Percentiles rank a stretch among this genome's conserved stretches.
phyloP scores from a whole-genome alignment of 2,797 vertebrate species.

The Poeciliopsis turneri region DNA sequence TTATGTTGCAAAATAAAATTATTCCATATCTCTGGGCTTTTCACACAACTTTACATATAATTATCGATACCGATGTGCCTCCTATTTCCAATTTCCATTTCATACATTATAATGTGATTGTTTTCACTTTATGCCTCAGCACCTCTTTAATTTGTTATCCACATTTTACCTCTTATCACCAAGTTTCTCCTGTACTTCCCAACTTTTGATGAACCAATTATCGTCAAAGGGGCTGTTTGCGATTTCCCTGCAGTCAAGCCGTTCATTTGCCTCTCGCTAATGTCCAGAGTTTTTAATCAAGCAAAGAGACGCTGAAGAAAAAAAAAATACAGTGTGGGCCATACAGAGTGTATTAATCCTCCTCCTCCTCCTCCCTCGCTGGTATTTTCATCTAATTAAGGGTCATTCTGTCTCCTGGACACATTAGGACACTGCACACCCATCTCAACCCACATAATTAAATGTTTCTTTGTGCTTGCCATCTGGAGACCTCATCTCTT shows the following conservation, averaged over 20 bases:
- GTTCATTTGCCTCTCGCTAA: slow-evolving; percentile 59
- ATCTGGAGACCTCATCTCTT: slow-evolving; percentile 76
- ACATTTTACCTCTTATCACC: slow-evolving; percentile 5
- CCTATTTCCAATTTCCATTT: background rate
- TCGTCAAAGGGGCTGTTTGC: slow-evolving; percentile 29
- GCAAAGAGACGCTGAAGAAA: slow-evolving; percentile 22
- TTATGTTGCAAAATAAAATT: background rate
- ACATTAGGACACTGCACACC: slow-evolving; percentile 69
- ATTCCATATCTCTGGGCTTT: background rate
- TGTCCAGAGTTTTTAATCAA: slow-evolving; percentile 78
- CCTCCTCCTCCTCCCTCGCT: slow-evolving; percentile 27
- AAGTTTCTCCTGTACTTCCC: slow-evolving; percentile 17
- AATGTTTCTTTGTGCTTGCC: slow-evolving; percentile 71
- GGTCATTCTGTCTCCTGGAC: slow-evolving; percentile 77
- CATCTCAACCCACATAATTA: slow-evolving; percentile 75
- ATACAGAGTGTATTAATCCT: slow-evolving; percentile 67
- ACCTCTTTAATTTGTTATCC: background rate
- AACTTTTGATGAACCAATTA: slow-evolving; percentile 49
- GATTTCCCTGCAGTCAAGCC: slow-evolving; percentile 40
- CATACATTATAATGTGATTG: background rate
- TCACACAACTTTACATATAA: background rate
- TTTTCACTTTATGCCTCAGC: background rate
- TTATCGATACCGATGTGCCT: background rate
- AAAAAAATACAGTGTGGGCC: slow-evolving; percentile 21
- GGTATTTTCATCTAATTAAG: slow-evolving; percentile 78